Percentiles rank a stretch among this genome's conserved stretches.
Evolutionary conservation across 2,113 vertebrate species (phyloP).

Genomic region (Cercopithecus mona): DNA sequence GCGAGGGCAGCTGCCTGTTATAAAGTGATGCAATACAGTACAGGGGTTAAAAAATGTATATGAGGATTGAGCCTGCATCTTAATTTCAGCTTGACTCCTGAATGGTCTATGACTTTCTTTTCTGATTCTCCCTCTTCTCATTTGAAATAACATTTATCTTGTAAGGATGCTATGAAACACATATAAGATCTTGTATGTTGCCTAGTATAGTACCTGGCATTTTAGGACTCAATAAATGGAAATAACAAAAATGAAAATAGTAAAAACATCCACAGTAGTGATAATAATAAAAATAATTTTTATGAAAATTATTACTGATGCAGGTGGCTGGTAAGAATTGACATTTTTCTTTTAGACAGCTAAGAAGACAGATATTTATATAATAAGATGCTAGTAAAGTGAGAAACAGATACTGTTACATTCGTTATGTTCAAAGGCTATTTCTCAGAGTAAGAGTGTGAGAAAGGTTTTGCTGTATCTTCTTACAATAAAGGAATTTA

Average conservation of each 20-base stretch:
- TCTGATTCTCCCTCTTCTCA: not conserved
- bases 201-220: not conserved
- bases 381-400: not conserved
- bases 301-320: not conserved
- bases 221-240: not conserved
- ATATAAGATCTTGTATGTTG: not conserved
- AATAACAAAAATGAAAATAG: constrained; percentile 14
- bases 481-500: not conserved
- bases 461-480: not conserved
- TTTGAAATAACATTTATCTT: not conserved
- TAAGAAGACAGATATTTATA: not conserved
- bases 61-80: not conserved
- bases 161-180: not conserved
- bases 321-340: not conserved
- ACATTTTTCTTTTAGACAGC: not conserved
- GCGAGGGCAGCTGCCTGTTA: constrained; percentile 85
- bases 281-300: not conserved
- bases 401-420: not conserved
- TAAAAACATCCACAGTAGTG: not conserved
- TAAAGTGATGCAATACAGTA: not conserved
- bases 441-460: not conserved
- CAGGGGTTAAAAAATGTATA: not conserved
- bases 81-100: not conserved
- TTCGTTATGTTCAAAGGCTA: not conserved
- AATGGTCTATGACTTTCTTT: not conserved